Evolutionary conservation across 2,888 invertebrate species (phyloP), one percentile per base, ranked within the genome.

Genomic region (Ceriagrion tenellum): DNA sequence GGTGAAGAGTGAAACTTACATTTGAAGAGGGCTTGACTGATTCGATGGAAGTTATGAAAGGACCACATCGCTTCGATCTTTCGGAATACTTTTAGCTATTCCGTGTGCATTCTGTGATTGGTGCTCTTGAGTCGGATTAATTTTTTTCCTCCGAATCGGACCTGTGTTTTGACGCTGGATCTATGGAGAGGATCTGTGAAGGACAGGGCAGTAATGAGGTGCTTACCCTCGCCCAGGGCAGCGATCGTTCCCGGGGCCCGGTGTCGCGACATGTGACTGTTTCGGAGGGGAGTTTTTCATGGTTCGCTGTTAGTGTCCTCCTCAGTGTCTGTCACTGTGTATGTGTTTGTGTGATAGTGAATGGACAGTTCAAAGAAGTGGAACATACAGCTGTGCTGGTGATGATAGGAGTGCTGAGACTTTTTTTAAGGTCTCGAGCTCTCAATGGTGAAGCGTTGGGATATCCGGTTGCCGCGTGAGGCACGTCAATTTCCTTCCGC

Each of bases 71-170:
- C 81, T 81, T 81, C 35, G 30, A 35, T 35, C 35, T n/a, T 26
- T 81, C 81, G 81, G 81, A 18, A 81, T 81, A 18, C 35, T 35
- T 13, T 35, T 16, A 6, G 26, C 35, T 35, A 16, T 81, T 81
- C 81, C 81, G 81, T 30, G 13, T 35, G 81, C 30, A 81, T 81
- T 81, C 81, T 81, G 81, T 81, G 81, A 81, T 81, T 81, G 81
- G 81, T 81, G 81, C 81, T 81, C 81, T 69, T 81, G 81, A 81
- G 81, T 35, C 81, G 81, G 81, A 81, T 81, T 30, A 81, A 13
- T 26, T 81, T 81, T 81, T 81, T 35, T 35, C 81, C 81, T 81
- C 81, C 81, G 18, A 35, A 81, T 81, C 35, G 81, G 81, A 81
- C 35, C 81, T 81, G 30, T 26, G 81, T 30, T 16, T 81, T 30